Base-by-base conservation (phyloP, 2,113 vertebrate genomes). In the Papio anubis region DNA sequence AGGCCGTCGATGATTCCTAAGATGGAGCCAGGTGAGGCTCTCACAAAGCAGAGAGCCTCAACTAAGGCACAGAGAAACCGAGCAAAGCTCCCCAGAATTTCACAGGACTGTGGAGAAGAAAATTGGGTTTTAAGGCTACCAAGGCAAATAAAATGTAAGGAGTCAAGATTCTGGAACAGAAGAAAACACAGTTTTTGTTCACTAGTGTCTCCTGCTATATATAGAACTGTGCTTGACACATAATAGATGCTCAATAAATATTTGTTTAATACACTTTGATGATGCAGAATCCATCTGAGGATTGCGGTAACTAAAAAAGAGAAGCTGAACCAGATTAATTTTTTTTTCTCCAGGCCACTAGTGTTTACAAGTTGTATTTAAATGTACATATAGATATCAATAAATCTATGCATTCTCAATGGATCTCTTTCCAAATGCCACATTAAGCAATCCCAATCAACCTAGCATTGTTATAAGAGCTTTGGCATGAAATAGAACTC, bases 321-420 rank as follows among this genome's bases (percentile, higher is more conserved):
- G n/a, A 88, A 92, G 32, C 43, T 78, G 32, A 40, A 83, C 23
- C 35, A 87, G 52, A 52, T 81, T 68, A 68, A 45, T 48, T 68
- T 68, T 90, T 84, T 76, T 85, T 57, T 66, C 76, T 92, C 61
- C n/a, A 55, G 95, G 25, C 40, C 17, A 32, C 68, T 66, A n/a
- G 27, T 88, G 43, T 96, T 92, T 90, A 90, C 23, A 96, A 96
- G 75, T 25, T 80, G 9, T 96, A 95, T 96, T 93, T 92, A 96
- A 96, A 92, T 16, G 38, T 82, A 61, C n/a, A 45, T 8, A 23
- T 76, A 43, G n/a, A 32, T 75, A 59, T 76, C 96, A 90, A 52
- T 92, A 97, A 93, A 93, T 96, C 82, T 93, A 40, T 50, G 13
- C 30, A 2, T 80, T 92, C 91, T 90, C 52, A 76, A 48, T 94